phyloP scores from a whole-genome alignment of 92 coral and sea anemone genomes.

The Porites evermanni region DNA sequence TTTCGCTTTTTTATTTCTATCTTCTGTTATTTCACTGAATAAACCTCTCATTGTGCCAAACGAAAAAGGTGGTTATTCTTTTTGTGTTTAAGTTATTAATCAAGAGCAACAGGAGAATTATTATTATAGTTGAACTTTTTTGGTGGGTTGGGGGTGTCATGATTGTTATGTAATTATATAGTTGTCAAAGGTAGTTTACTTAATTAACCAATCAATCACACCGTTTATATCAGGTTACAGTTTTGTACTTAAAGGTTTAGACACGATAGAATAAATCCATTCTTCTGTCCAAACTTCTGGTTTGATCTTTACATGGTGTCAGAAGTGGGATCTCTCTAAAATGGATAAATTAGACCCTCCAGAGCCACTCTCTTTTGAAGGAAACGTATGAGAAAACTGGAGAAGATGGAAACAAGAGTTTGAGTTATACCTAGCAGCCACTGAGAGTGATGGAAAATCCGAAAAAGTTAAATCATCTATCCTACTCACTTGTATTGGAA shows the following conservation, averaged over 20 bases:
- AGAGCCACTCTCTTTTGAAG: slow-evolving; percentile 50
- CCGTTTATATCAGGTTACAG: no score
- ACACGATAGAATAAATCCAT: no score
- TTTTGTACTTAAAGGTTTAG: no score
- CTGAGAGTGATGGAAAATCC: slow-evolving; percentile 32
- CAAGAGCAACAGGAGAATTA: no score
- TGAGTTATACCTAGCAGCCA: slow-evolving; percentile 44
- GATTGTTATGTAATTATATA: no score
- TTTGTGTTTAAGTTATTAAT: background rate
- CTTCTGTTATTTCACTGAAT: background rate
- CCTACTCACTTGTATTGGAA: slow-evolving; percentile 58
- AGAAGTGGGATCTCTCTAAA: slow-evolving; percentile 35
- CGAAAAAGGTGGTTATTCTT: background rate
- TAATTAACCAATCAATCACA: no score
- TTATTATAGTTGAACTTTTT: no score
- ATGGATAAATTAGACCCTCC: slow-evolving; percentile 61
- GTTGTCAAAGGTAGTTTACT: no score
- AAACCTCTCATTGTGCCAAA: slow-evolving; percentile 11
- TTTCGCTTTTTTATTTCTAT: background rate
- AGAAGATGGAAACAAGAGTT: slow-evolving; percentile 54
- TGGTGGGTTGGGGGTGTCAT: no score
- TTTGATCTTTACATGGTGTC: no score
- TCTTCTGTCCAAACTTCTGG: no score
- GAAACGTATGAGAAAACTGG: slow-evolving; percentile 54
- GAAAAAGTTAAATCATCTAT: slow-evolving; percentile 52